phyloP scores from a whole-genome alignment of 2,888 invertebrate species.

The Clivina fossor region DNA sequence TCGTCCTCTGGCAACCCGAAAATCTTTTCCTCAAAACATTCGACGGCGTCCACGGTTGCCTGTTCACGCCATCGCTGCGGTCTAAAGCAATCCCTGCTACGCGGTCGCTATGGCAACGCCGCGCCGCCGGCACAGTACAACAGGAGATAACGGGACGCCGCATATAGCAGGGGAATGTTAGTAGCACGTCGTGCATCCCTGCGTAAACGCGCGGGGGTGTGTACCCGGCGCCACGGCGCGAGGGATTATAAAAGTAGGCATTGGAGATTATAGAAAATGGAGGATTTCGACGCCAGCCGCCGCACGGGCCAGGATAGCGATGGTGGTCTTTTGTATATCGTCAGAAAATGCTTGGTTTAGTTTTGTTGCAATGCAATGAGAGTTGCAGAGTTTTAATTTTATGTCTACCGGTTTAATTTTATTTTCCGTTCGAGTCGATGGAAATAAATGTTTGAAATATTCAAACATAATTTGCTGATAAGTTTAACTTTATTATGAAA shows the following conservation, averaged over 20 bases:
- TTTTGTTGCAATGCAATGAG: background rate
- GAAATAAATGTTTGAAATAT: too few species aligned
- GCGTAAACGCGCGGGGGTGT: background rate
- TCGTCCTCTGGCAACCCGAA: too few species aligned
- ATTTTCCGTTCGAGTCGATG: too few species aligned
- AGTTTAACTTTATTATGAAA: too few species aligned
- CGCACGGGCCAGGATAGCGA: background rate
- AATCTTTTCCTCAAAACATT: too few species aligned
- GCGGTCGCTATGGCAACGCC: constrained; percentile 16
- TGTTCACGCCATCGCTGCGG: constrained; percentile 31
- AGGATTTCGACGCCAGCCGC: constrained; percentile 40
- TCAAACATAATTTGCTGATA: too few species aligned
- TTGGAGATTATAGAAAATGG: constrained; percentile 52
- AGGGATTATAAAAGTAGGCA: constrained; percentile 53
- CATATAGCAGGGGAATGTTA: background rate
- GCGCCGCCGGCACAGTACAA: too few species aligned
- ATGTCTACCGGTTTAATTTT: too few species aligned
- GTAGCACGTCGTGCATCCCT: background rate
- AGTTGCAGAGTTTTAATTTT: too few species aligned
- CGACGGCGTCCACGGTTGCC: constrained; percentile 9
- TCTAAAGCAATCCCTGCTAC: constrained; percentile 5
- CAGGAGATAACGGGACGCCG: constrained; percentile 12
- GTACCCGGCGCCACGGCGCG: constrained; percentile 3
- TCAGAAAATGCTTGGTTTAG: too few species aligned
- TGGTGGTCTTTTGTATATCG: background rate